phyloP scores from a whole-genome alignment of 2,797 vertebrate genomes.

The Sternotherus odoratus region DNA sequence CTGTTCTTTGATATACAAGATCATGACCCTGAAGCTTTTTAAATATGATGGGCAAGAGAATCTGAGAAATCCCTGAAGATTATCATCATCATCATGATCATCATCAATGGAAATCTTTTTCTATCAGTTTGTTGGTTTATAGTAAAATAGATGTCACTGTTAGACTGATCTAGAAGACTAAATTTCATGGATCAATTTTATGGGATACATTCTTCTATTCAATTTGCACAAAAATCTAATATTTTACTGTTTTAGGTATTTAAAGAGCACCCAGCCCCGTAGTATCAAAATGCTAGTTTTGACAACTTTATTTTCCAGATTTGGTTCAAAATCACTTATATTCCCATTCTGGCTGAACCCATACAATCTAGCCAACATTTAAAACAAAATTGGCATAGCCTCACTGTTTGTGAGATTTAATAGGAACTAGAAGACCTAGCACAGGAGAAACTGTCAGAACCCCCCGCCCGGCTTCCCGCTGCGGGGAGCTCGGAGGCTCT shows the following conservation, averaged over 20 bases:
- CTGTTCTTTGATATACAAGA: not conserved
- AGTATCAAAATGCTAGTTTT: not conserved
- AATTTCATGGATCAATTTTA: not conserved
- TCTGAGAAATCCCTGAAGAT: not conserved
- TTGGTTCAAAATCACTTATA: not conserved
- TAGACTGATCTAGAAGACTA: not conserved
- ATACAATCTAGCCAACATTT: not conserved
- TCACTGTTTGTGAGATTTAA: not conserved
- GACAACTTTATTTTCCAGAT: not conserved
- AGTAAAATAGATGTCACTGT: not conserved
- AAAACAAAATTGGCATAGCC: not conserved
- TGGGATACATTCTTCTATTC: not conserved
- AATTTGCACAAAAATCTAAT: not conserved
- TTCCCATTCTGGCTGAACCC: slow-evolving; percentile 26
- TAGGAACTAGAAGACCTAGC: not conserved
- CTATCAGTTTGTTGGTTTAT: too few relatives aligned
- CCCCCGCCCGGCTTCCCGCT: too few relatives aligned
- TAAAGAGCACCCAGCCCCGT: not conserved
- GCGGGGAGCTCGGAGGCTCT: too few relatives aligned
- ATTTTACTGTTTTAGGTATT: not conserved
- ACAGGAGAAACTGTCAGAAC: not conserved
- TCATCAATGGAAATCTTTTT: too few relatives aligned
- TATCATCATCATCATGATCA: too few relatives aligned
- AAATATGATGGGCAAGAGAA: not conserved
- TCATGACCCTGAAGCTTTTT: not conserved